A percentile compares a stretch with the other conserved stretches of the same genome.
Evolutionary conservation across 1,140 invertebrate species (phyloP).

Genomic region (Solen grandis): DNA sequence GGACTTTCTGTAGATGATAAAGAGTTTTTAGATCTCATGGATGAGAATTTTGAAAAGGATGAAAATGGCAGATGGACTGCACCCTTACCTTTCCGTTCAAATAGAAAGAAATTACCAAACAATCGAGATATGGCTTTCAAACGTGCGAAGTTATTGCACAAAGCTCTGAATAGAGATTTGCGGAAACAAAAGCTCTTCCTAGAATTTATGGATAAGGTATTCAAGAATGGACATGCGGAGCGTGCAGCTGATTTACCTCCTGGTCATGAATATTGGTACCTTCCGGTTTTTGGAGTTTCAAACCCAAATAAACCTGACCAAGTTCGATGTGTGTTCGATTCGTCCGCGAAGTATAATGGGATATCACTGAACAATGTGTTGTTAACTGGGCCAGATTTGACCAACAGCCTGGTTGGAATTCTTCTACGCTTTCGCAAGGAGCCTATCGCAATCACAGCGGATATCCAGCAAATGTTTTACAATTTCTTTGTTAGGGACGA

Average conservation of each 20-base stretch:
- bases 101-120: constrained; percentile 2
- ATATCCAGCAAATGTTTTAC: constrained; percentile 49
- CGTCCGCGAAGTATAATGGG: constrained; percentile 19
- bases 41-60: constrained; percentile 14
- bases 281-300: constrained; percentile 9
- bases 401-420: constrained; percentile 26
- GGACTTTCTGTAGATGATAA: background rate
- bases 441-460: constrained; percentile 19
- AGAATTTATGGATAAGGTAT: constrained; percentile 37
- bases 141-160: background rate
- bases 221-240: constrained; percentile 17
- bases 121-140: constrained; percentile 21
- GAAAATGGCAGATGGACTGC: background rate
- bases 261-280: constrained; percentile 51
- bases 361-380: constrained; percentile 37
- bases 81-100: constrained; percentile 1
- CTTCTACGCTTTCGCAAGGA: constrained; percentile 32
- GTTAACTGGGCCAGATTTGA: constrained; percentile 47
- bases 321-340: constrained; percentile 26
- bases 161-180: background rate
- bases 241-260: background rate
- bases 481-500: constrained; percentile 19
- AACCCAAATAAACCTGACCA: background rate
- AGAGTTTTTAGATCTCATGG: constrained; percentile 4
- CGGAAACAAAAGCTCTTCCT: constrained; percentile 19